Conservation (phyloP, 92 coral and sea anemone genomes). For the Palythoa grandis region DNA sequence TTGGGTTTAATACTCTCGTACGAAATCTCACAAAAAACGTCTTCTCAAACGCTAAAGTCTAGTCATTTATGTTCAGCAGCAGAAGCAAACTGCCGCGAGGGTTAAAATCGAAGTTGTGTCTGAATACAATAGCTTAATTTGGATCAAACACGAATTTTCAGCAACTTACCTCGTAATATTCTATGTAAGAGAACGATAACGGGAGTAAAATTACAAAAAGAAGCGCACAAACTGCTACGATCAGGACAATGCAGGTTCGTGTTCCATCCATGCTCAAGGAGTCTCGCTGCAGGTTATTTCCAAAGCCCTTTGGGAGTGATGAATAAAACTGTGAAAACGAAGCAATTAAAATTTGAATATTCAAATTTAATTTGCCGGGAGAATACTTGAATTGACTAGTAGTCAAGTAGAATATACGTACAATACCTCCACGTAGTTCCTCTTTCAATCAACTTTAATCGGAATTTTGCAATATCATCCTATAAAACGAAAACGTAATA, state of each 20-base stretch:
- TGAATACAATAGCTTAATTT: too few relatives aligned
- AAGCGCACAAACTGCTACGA: constrained; percentile 16
- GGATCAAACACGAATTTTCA: background rate
- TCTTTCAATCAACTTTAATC: background rate
- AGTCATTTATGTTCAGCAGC: too few relatives aligned
- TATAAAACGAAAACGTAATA: background rate
- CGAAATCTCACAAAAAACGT: too few relatives aligned
- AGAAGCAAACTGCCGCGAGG: too few relatives aligned
- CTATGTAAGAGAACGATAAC: constrained; percentile 46
- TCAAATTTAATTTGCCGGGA: background rate
- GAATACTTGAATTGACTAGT: background rate
- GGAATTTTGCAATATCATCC: background rate
- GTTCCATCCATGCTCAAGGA: background rate
- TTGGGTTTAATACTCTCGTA: too few relatives aligned
- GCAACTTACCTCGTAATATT: constrained; percentile 55
- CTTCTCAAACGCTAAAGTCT: too few relatives aligned
- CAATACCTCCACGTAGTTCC: background rate
- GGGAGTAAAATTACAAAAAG: constrained; percentile 44
- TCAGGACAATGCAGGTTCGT: background rate
- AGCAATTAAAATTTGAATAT: background rate
- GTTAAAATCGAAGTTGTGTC: too few relatives aligned
- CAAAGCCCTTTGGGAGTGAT: background rate
- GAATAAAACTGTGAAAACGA: background rate
- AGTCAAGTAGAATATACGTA: background rate
- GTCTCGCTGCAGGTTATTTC: background rate